A percentile compares a stretch with the other conserved stretches of the same genome.
These are phyloP conservation scores for Xenops minutus DNA, from an alignment of 2,797 vertebrate genomes.

Conservation along the genomic window DNA sequence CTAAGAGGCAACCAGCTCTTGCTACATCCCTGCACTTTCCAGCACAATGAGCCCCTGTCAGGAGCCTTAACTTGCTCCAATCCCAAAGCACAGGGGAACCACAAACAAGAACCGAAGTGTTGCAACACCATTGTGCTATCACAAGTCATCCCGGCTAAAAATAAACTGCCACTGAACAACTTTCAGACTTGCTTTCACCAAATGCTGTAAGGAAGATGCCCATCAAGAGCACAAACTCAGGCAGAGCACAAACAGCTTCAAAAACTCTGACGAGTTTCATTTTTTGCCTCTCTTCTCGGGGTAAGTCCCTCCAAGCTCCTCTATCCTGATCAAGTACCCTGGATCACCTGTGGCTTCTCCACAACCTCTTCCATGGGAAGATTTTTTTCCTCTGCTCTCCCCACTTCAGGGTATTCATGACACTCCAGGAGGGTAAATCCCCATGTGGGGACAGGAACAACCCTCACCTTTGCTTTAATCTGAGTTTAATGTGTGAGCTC, in stretches of 20 bases:
- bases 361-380: not conserved
- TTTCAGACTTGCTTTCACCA: not conserved
- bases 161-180: not conserved
- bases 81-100: not conserved
- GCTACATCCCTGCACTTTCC: not conserved
- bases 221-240: not conserved
- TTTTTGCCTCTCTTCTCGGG: not conserved
- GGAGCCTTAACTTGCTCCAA: not conserved
- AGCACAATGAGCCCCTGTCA: slow-evolving; percentile 8
- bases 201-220: not conserved
- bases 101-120: not conserved
- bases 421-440: not conserved
- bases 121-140: slow-evolving; percentile 6
- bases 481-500: not conserved
- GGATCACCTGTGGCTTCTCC: not conserved
- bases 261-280: not conserved
- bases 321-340: rapidly evolving
- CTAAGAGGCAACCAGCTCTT: not conserved
- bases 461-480: not conserved
- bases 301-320: not conserved
- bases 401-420: not conserved
- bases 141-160: slow-evolving; percentile 21
- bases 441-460: not conserved
- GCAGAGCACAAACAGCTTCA: not conserved
- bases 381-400: not conserved